Evolutionary conservation across 2,113 vertebrate genomes (phyloP).

Genomic region (Psittacus erithacus): DNA sequence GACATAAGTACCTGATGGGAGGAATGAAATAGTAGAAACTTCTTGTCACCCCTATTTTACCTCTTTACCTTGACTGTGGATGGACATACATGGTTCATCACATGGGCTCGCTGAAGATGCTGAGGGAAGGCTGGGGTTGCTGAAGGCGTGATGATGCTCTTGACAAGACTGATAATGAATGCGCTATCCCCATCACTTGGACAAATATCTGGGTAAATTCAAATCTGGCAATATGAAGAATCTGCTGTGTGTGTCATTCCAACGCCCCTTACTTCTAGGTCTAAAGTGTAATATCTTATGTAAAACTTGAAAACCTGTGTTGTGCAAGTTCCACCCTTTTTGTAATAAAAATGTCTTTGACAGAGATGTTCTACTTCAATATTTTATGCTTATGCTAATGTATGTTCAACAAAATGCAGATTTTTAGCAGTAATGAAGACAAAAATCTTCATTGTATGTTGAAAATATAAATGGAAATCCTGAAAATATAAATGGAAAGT

Average conservation of each 20-base stretch:
- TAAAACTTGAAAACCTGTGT: neutral
- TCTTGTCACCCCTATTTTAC: neutral
- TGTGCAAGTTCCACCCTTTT: neutral
- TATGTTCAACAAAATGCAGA: neutral
- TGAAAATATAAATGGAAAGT: neutral
- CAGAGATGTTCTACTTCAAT: neutral
- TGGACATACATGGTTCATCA: fast-evolving
- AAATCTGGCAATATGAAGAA: neutral
- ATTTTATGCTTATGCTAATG: neutral
- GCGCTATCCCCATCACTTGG: neutral
- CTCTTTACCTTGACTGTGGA: neutral
- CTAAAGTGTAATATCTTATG: neutral
- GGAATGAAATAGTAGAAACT: neutral
- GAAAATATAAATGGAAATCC: neutral
- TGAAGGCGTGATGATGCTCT: neutral
- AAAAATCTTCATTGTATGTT: neutral
- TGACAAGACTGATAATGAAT: neutral
- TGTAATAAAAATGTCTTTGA: neutral
- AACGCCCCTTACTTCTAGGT: neutral
- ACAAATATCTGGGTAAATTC: neutral
- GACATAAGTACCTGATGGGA: neutral
- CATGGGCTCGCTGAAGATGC: fast-evolving
- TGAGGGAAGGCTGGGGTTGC: neutral
- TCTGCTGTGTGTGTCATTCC: fast-evolving
- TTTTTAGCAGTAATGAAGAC: neutral